Evolutionary conservation across 2,888 invertebrate species (phyloP), one percentile per base, ranked within the genome.

Genomic region (Chymomyza amoena): DNA sequence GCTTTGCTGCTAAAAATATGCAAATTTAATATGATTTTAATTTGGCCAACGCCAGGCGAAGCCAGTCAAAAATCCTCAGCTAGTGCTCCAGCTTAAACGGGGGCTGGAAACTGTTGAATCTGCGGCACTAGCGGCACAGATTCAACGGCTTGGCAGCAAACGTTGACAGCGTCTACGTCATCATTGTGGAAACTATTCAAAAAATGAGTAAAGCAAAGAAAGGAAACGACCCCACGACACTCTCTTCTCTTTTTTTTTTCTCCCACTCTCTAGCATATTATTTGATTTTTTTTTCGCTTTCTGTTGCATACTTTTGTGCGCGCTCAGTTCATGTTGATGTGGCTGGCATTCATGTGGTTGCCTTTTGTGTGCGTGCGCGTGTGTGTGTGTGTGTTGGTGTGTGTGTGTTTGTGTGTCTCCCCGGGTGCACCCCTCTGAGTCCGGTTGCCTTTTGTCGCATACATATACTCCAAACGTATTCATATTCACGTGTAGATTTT

Each of bases 11-110:
- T 61, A 52, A 71, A 69, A 73, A 77, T 79, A 90, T 90, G 88
- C 82, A 89, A 87, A 90, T 87, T 84, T 82, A 88, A 88, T 89
- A 75, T 78, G 89, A 79, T 88, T 88, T 89, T 89, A 88, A 89
- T 89, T 89, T 87, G 79, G 69, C 75, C 72, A 74, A 78, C 67
- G 72, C 77, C 77, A 72, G 72, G 74, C 72, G 52, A 52, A 25
- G 28, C 15, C 51, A 63, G 6, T 54, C 36, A 16, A 16, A 52
- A 25, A 7, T n/a, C 36, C 63, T 15, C 54, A 18, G 10, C 56
- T 28, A 28, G 0, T 4, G 2, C 16, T 13, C 1, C 32, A 6
- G 32, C 16, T 32, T 32, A n/a, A 60, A 9, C 9, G 13, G 13
- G 16, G 13, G 13, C 39, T 45, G 4, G 4, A 45, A 60, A 60